Percentiles rank a stretch among this genome's conserved stretches.
Conservation (phyloP, 2,888 invertebrate species). For the Macrophya alboannulata region DNA sequence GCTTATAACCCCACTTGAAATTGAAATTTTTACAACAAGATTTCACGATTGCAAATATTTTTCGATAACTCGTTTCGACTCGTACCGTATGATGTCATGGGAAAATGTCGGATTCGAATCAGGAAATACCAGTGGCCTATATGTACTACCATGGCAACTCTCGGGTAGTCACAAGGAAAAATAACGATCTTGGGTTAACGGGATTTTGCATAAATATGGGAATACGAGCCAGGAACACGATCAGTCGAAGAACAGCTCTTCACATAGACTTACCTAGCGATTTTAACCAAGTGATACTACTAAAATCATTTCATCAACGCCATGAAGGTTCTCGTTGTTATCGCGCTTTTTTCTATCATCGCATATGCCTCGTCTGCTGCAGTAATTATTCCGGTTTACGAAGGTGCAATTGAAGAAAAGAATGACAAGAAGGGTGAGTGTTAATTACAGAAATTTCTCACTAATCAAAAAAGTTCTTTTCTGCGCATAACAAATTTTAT, state of each 20-base stretch:
- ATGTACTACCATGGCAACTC: neutral
- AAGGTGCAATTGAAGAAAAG: slow-evolving; percentile 8
- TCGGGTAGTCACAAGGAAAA: neutral
- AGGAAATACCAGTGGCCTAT: neutral
- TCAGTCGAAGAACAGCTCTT: neutral
- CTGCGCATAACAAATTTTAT: neutral
- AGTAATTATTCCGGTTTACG: slow-evolving; percentile 54
- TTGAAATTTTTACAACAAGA: neutral
- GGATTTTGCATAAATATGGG: slow-evolving; percentile 17
- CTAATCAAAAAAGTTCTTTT: neutral
- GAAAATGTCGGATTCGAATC: neutral
- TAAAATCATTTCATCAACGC: neutral
- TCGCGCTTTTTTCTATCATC: slow-evolving; percentile 49
- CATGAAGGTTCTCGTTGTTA: slow-evolving; percentile 59
- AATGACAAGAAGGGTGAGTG: slow-evolving; percentile 31
- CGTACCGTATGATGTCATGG: neutral
- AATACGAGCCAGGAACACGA: neutral
- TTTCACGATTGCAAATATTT: neutral
- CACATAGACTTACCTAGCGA: neutral
- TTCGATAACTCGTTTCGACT: neutral
- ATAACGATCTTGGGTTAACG: neutral
- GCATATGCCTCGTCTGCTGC: slow-evolving; percentile 51
- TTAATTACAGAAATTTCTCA: slow-evolving; percentile 44
- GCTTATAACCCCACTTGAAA: neutral
- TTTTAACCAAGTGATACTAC: neutral